Evolutionary conservation across 1,140 invertebrate genomes (phyloP).

Genomic region (Triops cancriformis): DNA sequence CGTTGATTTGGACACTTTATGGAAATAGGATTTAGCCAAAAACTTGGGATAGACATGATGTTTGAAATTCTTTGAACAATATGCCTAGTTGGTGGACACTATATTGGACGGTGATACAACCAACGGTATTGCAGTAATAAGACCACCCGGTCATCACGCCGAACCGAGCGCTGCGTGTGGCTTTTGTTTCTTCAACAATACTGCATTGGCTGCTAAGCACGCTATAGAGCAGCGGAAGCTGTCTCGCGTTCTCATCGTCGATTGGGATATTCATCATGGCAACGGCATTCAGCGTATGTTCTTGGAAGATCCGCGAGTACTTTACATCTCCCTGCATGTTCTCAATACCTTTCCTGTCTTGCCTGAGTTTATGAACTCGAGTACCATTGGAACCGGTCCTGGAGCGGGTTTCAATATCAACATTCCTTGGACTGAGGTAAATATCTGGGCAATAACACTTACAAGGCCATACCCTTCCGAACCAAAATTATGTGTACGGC

Average conservation of each 20-base stretch:
- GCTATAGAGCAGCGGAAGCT: constrained; percentile 49
- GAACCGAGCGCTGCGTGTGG: constrained; percentile 59
- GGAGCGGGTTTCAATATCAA: constrained; percentile 81
- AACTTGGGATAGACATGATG: too few species aligned
- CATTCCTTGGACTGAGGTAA: constrained; percentile 67
- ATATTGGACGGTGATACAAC: constrained; percentile 55
- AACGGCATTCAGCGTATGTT: constrained; percentile 79
- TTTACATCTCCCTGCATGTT: constrained; percentile 87
- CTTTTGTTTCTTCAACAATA: constrained; percentile 85
- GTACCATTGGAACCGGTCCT: constrained; percentile 56
- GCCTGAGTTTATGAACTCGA: constrained; percentile 59
- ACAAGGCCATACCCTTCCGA: too few species aligned
- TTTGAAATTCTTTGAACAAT: too few species aligned
- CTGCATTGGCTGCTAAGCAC: constrained; percentile 69
- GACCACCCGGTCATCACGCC: constrained; percentile 75
- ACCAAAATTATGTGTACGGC: too few species aligned
- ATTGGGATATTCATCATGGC: constrained; percentile 94
- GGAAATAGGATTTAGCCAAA: too few species aligned
- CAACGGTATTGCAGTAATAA: constrained; percentile 66
- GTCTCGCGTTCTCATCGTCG: constrained; percentile 70
- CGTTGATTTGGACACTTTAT: too few species aligned
- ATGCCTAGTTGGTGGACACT: constrained; percentile 57
- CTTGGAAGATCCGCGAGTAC: constrained; percentile 58
- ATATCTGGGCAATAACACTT: neutral
- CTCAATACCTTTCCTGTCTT: constrained; percentile 80